Evolutionary conservation across 2,797 vertebrate genomes (phyloP).

Genomic region (Kryptolebias ocellatus): DNA sequence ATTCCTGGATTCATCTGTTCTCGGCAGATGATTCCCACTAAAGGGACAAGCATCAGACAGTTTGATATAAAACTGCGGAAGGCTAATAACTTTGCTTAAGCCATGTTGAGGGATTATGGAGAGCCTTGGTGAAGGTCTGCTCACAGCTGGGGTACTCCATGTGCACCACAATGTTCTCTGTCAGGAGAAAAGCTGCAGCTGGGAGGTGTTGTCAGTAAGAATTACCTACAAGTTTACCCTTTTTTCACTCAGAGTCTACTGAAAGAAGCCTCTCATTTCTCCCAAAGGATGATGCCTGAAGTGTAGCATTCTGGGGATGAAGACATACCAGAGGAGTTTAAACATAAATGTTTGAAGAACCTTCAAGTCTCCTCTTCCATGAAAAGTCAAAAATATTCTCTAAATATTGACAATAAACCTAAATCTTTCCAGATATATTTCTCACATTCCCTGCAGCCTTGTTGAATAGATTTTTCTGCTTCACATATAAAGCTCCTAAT

Average conservation of each 20-base stretch:
- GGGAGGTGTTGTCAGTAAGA: slow-evolving; percentile 29
- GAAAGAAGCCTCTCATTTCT: slow-evolving; percentile 33
- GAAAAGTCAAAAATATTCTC: slow-evolving; percentile 5
- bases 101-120: neutral
- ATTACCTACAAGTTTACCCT: slow-evolving; percentile 38
- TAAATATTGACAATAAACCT: neutral
- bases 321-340: neutral
- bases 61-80: neutral
- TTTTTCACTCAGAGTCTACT: slow-evolving; percentile 22
- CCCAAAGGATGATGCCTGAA: neutral
- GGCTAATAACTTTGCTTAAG: neutral
- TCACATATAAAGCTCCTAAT: too few species aligned
- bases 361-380: neutral
- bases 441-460: too few species aligned
- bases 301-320: too few species aligned
- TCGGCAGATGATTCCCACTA: neutral
- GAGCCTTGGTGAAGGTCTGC: slow-evolving; percentile 6
- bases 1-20: neutral
- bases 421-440: neutral
- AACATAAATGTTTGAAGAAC: neutral
- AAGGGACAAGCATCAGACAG: neutral
- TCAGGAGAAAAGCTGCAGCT: neutral
- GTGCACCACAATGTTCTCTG: slow-evolving; percentile 1
- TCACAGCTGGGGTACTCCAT: slow-evolving; percentile 2
- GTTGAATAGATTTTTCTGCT: too few species aligned